Evolutionary conservation across 64 coral and sea anemone species (phyloP).

Genomic region (Montipora foliosa): DNA sequence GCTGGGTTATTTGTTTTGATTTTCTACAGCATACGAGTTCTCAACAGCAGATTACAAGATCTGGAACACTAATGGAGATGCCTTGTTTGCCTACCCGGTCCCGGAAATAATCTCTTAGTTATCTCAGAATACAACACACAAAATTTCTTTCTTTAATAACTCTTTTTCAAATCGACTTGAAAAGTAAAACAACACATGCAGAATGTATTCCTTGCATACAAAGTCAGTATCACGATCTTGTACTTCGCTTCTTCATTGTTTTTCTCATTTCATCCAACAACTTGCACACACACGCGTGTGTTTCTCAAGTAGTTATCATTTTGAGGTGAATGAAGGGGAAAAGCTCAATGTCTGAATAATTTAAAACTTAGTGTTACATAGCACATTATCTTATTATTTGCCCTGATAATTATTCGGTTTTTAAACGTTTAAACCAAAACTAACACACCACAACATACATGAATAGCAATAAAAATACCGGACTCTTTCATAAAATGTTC

Average conservation of each 20-base stretch:
- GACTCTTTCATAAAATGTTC: too few species aligned
- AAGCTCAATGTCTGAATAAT: not conserved
- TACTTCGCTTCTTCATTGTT: not conserved
- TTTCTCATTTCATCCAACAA: constrained; percentile 34
- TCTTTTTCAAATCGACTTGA: not conserved
- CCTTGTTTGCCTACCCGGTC: constrained; percentile 71
- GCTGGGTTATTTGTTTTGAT: not conserved
- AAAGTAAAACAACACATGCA: not conserved
- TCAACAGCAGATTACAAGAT: constrained; percentile 94
- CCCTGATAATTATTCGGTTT: too few species aligned
- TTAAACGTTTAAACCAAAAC: too few species aligned
- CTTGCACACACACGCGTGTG: constrained; percentile 5
- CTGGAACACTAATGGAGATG: constrained; percentile 93
- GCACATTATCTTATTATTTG: too few species aligned
- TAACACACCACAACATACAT: too few species aligned
- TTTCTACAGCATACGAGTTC: constrained; percentile 77
- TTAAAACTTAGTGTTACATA: too few species aligned
- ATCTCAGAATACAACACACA: not conserved
- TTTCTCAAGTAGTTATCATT: constrained; percentile 40
- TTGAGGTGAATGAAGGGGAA: not conserved
- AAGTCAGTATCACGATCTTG: not conserved
- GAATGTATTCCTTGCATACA: not conserved
- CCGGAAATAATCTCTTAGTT: constrained; percentile 34
- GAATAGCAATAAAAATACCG: too few species aligned
- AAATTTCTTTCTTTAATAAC: not conserved